Percentiles rank a stretch among this genome's conserved stretches.
These are phyloP conservation scores for Drosophila mojavensis DNA, from an alignment of 1,140 invertebrate genomes.

Conservation along the genomic window DNA sequence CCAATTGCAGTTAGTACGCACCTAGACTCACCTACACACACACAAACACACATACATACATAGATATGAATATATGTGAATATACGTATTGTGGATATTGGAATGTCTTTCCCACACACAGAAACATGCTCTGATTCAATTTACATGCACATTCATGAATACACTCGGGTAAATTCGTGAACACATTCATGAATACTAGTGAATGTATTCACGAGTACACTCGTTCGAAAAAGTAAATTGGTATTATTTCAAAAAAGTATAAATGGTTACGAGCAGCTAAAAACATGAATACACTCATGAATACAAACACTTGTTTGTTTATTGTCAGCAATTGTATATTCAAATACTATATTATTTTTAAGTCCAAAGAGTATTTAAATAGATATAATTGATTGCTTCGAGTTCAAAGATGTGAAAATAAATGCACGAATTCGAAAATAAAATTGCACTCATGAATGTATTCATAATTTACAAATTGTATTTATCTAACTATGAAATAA, in stretches of 20 bases:
- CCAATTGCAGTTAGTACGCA: slow-evolving; percentile 42
- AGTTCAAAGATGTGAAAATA: no score
- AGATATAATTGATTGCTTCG: no score
- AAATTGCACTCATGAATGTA: no score
- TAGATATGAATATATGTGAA: background rate
- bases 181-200: background rate
- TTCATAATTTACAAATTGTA: no score
- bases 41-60: background rate
- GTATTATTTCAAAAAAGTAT: no score
- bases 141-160: slow-evolving; percentile 1
- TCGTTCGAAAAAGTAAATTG: background rate
- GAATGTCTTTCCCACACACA: background rate
- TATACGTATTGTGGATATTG: background rate
- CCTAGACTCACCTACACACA: slow-evolving; percentile 11
- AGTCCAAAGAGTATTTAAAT: no score
- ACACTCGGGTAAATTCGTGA: background rate
- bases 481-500: no score
- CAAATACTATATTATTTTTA: no score
- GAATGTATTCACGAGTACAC: background rate
- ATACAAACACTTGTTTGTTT: background rate
- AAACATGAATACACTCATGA: slow-evolving; percentile 1
- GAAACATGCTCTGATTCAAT: slow-evolving; percentile 12
- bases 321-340: no score
- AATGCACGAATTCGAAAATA: no score
- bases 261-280: no score